phyloP scores from a whole-genome alignment of 2,113 vertebrate genomes.

The Eurypyga helias region DNA sequence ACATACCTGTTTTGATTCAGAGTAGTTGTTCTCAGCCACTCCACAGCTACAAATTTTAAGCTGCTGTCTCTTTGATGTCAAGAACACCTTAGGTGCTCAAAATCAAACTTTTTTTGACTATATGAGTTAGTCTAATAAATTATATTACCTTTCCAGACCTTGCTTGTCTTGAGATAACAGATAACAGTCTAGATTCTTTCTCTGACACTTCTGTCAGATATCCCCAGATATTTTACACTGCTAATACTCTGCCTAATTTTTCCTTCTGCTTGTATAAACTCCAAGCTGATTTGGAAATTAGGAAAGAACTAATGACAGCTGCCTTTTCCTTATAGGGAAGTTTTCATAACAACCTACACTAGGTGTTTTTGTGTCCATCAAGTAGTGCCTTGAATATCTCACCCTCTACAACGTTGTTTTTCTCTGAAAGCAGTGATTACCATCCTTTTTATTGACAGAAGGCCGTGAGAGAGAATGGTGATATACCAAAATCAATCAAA shows the following conservation, averaged over 20 bases:
- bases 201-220: neutral
- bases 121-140: neutral
- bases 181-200: neutral
- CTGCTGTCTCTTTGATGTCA: neutral
- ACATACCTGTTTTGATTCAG: neutral
- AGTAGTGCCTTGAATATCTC: neutral
- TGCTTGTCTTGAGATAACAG: neutral
- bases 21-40: neutral
- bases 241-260: neutral
- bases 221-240: neutral
- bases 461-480: neutral
- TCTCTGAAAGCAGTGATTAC: neutral
- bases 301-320: neutral
- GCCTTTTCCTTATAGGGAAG: neutral
- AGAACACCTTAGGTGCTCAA: neutral
- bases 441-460: neutral
- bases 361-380: neutral
- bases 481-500: neutral
- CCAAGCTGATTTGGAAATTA: neutral
- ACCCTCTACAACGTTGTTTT: neutral
- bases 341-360: neutral
- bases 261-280: neutral
- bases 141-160: neutral
- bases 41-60: neutral
- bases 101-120: neutral